Base-by-base conservation (phyloP, 2,113 vertebrate species). In the Ginglymostoma cirratum region DNA sequence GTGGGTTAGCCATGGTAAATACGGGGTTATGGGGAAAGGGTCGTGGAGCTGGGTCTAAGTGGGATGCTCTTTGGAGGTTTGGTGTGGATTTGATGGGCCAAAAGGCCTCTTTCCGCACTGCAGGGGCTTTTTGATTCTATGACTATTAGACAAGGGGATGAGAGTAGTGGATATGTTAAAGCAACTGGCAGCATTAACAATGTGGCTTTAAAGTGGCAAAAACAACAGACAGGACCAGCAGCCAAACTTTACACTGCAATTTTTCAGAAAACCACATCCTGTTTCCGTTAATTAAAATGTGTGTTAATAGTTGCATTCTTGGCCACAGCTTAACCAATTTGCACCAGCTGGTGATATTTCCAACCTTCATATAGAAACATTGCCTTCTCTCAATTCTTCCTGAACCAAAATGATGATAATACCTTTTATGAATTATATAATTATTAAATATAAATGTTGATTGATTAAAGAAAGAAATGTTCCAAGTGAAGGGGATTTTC, bases 381-480 rank as follows among this genome's bases (percentile, higher is more conserved):
- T 61, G 14, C 30, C 61, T 61, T 30, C 48, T 34, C 34, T 30
- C 52, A 90, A 34, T 10, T 61, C 24, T 90, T 90, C 55, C 87
- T 3, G 3, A 55, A 34, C 87, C 17, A 90, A n/a, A 27, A 65
- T 52, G n/a, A 90, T 90, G 87, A 52, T 8, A 61, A 90, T 30
- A 8, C 52, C 52, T 61, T 65, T 27, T 0, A 83, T 61, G 52
- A 61, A 65, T n/a, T 65, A 30, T 90, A 61, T 52, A 34, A 14
- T 90, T 90, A 61, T 89, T 21, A 30, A 52, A 27, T 89, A 89
- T 48, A 89, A 12, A 55, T 55, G 86, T 55, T 55, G 48, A 89
- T 55, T 89, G 48, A 55, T 89, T 55, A 89, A 55, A 87, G 85
- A 87, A 87, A 52, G 83, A 87, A 87, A 89, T 55, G 12, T 89